A percentile compares a stretch with the other conserved stretches of the same genome.
Conservation (phyloP, 2,113 vertebrate species). For the Aegithalos caudatus region DNA sequence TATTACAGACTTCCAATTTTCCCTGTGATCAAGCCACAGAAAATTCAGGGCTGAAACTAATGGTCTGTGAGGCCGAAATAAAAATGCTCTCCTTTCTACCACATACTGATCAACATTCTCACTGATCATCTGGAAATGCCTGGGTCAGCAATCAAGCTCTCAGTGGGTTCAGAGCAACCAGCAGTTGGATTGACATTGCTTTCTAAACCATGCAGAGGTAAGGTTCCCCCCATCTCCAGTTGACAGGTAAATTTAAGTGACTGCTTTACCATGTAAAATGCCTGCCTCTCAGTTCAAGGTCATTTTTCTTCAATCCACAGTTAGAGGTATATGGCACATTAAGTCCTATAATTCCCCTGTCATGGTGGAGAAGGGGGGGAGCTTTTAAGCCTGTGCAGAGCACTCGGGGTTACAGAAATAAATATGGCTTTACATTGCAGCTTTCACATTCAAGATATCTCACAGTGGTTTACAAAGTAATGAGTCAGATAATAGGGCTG, state of each 20-base stretch:
- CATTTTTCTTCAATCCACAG: constrained; percentile 4
- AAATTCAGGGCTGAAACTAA: background rate
- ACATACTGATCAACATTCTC: background rate
- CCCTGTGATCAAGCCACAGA: background rate
- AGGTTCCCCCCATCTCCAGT: background rate
- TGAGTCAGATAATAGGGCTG: constrained; percentile 11
- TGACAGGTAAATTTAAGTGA: constrained; percentile 31
- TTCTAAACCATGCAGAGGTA: background rate
- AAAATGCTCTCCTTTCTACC: background rate
- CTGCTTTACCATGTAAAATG: constrained; percentile 1
- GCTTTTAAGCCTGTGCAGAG: constrained; percentile 34
- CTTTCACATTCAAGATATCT: background rate
- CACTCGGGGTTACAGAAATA: background rate
- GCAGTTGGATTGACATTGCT: background rate
- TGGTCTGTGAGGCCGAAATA: background rate
- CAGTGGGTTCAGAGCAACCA: background rate
- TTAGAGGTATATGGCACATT: constrained; percentile 5
- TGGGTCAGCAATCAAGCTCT: background rate
- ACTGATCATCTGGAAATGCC: background rate
- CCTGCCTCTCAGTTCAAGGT: constrained; percentile 41
- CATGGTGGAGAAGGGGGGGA: background rate
- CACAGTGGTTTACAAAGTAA: constrained; percentile 33
- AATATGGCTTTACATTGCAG: constrained; percentile 15
- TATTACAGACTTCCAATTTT: background rate
- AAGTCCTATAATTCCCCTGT: background rate